Percentiles rank a stretch among this genome's conserved stretches.
Conservation (phyloP, 1,140 invertebrate species). For the Pogonus chalceus region DNA sequence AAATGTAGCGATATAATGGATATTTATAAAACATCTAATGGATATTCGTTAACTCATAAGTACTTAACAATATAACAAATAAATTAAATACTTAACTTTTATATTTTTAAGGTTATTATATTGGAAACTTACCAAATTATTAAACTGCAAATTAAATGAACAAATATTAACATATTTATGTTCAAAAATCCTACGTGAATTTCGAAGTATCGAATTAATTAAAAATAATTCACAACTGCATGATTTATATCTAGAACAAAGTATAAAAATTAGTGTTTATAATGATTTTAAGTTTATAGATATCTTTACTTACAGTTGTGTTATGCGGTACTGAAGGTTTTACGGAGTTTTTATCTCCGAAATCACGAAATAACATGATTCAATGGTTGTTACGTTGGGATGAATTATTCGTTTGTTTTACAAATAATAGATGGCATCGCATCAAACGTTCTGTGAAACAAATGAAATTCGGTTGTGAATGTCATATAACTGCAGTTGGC, state of each 20-base stretch:
- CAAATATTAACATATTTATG: too few relatives aligned
- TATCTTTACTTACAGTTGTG: background rate
- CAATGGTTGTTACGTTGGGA: background rate
- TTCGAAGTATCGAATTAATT: background rate
- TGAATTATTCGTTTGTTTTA: background rate
- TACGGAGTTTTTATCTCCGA: background rate
- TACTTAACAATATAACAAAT: too few relatives aligned
- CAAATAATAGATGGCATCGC: background rate
- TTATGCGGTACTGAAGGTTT: background rate
- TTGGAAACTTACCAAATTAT: background rate
- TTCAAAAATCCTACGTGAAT: background rate
- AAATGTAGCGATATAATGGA: background rate
- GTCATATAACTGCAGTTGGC: background rate
- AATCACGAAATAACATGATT: background rate
- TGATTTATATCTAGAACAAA: background rate
- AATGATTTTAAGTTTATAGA: background rate
- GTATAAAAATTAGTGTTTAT: background rate
- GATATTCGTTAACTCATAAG: background rate
- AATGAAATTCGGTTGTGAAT: background rate
- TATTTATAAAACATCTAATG: background rate
- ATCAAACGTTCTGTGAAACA: background rate
- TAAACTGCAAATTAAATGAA: too few relatives aligned
- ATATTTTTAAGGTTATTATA: background rate
- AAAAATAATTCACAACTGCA: background rate
- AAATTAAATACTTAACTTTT: too few relatives aligned